Base-by-base conservation (phyloP, 2,113 vertebrate species). In the Lucifuga dentata region DNA sequence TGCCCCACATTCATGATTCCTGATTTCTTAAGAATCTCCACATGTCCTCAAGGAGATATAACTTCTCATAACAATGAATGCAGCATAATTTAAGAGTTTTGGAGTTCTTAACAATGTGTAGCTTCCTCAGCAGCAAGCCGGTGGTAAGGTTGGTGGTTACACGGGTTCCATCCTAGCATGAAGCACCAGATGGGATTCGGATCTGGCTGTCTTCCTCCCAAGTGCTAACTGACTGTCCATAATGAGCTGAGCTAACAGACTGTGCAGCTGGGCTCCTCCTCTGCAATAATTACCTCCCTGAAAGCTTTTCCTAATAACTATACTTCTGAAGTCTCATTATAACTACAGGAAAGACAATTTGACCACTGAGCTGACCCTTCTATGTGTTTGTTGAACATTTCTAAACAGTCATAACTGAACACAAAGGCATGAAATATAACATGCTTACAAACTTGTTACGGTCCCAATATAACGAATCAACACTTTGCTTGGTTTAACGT, bases 221-320 rank as follows among this genome's bases (percentile, higher is more conserved):
- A 72, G 76, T 50, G 79, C 73, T 68, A 67, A 55, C 75, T 80
- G 63, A 79, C 84, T 77, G 77, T 48, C 76, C 73, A 71, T 78
- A 78, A 86, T 86, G 66, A 88, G 80, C 75, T 35, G 60, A 72
- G 68, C 58, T 65, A 85, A 80, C 81, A 76, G 76, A 73, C 76
- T 77, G 57, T 80, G 69, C 78, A 89, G 81, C 86, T 81, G 76
- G 63, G 72, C 56, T 68, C 76, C 67, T 82, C 80, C 81, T 79
- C 69, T 68, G 70, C 63, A 77, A 84, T 86, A 84, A 76, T 78
- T 39, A 83, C 44, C 67, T 81, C 53, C 24, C 61, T 71, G 10
- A 64, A 66, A 82, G 70, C 68, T 75, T 43, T 73, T 73, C 68
- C 66, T 56, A 70, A 85, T 56, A 79, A 57, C 51, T 66, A 61